Conservation (phyloP, 1,140 invertebrate genomes). For the Anagrus nilaparvatae region DNA sequence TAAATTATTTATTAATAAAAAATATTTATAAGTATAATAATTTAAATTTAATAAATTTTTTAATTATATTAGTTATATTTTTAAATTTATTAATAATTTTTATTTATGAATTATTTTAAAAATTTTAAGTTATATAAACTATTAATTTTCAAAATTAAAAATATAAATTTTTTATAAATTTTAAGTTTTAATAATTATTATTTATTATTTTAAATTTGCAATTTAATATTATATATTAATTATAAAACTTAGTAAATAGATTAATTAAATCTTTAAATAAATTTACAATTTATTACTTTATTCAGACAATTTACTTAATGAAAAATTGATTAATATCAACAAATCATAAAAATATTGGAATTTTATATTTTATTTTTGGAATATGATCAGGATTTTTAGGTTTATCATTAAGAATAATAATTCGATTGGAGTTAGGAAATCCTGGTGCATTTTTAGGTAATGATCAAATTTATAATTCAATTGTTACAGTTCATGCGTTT, state of each 20-base stretch:
- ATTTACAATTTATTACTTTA: not conserved
- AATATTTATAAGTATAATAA: no score
- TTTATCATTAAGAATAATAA: not conserved
- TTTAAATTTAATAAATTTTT: no score
- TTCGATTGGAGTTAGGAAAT: conserved; percentile 21
- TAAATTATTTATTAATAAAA: no score
- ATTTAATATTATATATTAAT: no score
- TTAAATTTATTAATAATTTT: no score
- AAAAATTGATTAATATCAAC: conserved; percentile 50
- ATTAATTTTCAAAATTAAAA: not conserved
- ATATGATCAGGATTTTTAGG: conserved; percentile 56
- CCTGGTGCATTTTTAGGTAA: conserved; percentile 37
- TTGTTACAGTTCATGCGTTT: conserved; percentile 66
- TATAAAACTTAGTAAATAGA: not conserved
- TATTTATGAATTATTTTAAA: no score
- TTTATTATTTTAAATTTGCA: no score
- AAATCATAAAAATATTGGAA: conserved; percentile 70
- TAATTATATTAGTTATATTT: no score
- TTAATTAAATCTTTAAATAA: not conserved
- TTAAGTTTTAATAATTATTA: not conserved
- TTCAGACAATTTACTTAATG: not conserved
- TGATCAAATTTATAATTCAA: conserved; percentile 60
- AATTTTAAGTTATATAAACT: not conserved
- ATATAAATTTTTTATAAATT: not conserved
- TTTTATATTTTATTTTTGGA: conserved; percentile 62